These are phyloP conservation scores for Eriosoma lanigerum DNA, from an alignment of 1,140 invertebrate species.

Conservation along the genomic window DNA sequence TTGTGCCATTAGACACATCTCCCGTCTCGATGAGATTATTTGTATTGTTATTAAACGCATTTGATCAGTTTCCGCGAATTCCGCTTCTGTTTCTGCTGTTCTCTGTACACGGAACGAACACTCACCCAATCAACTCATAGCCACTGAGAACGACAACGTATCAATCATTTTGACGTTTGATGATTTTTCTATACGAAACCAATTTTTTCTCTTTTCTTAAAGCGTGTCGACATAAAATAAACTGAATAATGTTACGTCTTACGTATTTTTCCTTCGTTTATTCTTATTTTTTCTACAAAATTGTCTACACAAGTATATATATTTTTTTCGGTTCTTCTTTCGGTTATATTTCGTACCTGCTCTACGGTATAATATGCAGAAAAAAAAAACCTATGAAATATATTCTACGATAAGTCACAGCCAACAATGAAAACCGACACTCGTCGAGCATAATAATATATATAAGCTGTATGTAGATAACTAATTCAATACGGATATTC, in stretches of 20 bases:
- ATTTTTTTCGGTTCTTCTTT: neutral
- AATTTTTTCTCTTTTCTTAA: neutral
- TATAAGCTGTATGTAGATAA: no score
- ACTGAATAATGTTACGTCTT: conserved; percentile 2
- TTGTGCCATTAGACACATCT: no score
- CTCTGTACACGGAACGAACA: neutral
- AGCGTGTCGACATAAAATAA: neutral
- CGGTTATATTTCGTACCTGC: no score
- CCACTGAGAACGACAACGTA: neutral
- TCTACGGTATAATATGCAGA: no score
- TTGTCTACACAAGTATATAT: neutral
- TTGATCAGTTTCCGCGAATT: neutral
- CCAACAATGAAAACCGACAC: neutral
- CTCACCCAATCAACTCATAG: neutral
- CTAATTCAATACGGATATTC: no score
- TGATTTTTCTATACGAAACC: neutral
- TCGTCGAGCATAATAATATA: neutral
- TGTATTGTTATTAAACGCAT: no score
- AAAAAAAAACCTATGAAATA: neutral
- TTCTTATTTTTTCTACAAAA: neutral
- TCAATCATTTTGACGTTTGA: conserved; percentile 39
- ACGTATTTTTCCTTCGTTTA: neutral
- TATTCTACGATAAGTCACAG: neutral
- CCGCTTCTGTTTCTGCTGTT: neutral
- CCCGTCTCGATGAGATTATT: neutral